These are phyloP conservation scores for Epizoanthus rinbou DNA, from an alignment of 92 coral and sea anemone species.

Conservation along the genomic window DNA sequence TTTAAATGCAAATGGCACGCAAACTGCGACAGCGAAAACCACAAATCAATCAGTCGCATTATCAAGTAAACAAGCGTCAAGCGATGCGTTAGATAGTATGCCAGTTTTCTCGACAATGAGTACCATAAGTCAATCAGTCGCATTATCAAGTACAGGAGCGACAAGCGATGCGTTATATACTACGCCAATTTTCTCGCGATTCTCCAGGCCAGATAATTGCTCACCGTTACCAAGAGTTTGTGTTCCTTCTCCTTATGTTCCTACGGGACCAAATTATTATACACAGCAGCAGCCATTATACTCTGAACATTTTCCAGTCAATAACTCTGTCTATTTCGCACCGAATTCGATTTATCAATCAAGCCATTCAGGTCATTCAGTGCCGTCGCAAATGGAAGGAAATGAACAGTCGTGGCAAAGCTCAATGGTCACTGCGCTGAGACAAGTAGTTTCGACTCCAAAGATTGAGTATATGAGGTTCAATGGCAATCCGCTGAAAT, in stretches of 20 bases:
- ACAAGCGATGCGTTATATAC: neutral
- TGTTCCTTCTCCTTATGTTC: neutral
- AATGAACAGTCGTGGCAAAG: neutral
- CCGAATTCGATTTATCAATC: neutral
- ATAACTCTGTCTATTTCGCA: neutral
- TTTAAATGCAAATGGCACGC: conserved; percentile 27
- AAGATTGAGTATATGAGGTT: conserved; percentile 63
- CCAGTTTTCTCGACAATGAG: conserved; percentile 2
- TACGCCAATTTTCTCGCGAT: neutral
- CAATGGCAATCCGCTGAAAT: conserved; percentile 63
- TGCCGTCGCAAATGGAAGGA: conserved; percentile 15
- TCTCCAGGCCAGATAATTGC: neutral
- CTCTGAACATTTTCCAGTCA: neutral
- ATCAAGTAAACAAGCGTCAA: conserved; percentile 5
- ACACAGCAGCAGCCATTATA: conserved; percentile 14
- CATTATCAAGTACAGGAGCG: neutral
- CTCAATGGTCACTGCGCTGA: conserved; percentile 48
- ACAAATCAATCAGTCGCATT: conserved; percentile 6
- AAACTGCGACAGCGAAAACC: conserved; percentile 9
- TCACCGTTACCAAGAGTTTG: conserved; percentile 23
- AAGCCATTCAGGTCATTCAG: neutral
- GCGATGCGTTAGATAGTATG: neutral
- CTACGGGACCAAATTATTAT: conserved; percentile 14
- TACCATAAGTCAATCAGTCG: conserved; percentile 6
- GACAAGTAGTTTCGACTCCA: conserved; percentile 56